Evolutionary conservation across 1,140 invertebrate genomes (phyloP).

Genomic region (Drosophila asahinai): DNA sequence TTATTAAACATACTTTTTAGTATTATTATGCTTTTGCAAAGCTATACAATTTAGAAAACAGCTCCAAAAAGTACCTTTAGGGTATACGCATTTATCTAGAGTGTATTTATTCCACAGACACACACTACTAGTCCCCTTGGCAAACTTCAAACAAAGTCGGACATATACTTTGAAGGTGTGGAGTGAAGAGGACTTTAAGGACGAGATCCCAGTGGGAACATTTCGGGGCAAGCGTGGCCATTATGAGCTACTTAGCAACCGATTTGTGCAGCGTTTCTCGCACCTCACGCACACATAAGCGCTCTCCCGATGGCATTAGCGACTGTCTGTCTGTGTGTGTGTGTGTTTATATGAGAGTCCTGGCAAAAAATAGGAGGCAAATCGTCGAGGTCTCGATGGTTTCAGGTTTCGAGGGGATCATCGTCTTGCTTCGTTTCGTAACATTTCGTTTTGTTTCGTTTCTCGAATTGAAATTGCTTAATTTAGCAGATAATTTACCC

Average conservation of each 20-base stretch:
- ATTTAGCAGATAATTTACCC: conserved; percentile 64
- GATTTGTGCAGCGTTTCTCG: conserved; percentile 50
- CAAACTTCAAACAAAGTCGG: conserved; percentile 13
- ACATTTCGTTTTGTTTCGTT: conserved; percentile 36
- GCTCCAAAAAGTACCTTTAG: not conserved
- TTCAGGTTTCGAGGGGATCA: conserved; percentile 31
- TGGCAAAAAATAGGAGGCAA: conserved; percentile 18
- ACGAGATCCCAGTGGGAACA: conserved; percentile 38
- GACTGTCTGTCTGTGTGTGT: not conserved
- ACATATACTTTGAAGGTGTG: conserved; percentile 17
- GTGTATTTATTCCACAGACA: not conserved
- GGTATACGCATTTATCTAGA: not conserved
- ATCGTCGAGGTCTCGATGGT: conserved; percentile 44
- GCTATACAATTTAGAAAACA: not conserved
- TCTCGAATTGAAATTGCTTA: conserved; percentile 66
- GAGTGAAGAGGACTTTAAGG: conserved; percentile 2
- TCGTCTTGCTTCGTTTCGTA: conserved; percentile 23
- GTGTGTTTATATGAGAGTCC: not conserved
- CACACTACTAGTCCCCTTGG: not conserved
- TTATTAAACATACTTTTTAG: too few species aligned
- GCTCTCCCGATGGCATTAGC: conserved; percentile 23
- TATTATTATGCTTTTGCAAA: too few species aligned
- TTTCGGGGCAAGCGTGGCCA: conserved; percentile 42
- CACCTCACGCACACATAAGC: conserved; percentile 38
- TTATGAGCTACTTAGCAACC: conserved; percentile 63